Evolutionary conservation across 30 jellyfish, hydroid and myxozoan species (phyloP).

Genomic region (Cassiopea xamachana): DNA sequence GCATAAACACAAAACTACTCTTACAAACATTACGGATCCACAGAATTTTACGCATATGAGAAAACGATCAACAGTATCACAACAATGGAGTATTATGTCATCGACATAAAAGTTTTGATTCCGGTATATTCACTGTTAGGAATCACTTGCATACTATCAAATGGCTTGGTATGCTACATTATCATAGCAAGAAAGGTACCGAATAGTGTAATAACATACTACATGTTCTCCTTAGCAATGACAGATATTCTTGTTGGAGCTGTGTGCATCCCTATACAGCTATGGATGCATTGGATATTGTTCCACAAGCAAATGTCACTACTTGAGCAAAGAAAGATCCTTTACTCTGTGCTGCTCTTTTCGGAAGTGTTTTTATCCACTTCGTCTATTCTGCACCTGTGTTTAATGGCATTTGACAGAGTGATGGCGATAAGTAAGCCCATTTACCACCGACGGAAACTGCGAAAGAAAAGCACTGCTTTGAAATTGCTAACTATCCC

Average conservation of each 20-base stretch:
- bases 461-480: not conserved
- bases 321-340: not conserved
- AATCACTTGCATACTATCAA: constrained; percentile 14
- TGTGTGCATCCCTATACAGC: constrained; percentile 4
- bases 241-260: constrained; percentile 29
- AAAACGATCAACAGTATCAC: no score
- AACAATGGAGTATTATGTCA: not conserved
- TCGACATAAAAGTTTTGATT: not conserved
- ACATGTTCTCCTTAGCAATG: constrained; percentile 24
- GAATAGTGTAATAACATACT: not conserved
- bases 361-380: not conserved
- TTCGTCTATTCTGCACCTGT: not conserved
- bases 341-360: not conserved
- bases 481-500: not conserved
- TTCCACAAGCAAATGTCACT: not conserved
- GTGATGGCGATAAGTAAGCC: not conserved
- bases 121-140: constrained; percentile 2
- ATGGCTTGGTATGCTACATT: constrained; percentile 30
- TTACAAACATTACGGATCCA: no score
- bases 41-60: no score
- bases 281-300: not conserved
- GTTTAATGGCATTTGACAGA: not conserved
- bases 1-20: no score
- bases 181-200: not conserved
- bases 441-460: not conserved